A percentile compares a stretch with the other conserved stretches of the same genome.
phyloP scores from a whole-genome alignment of 2,797 vertebrate genomes.

The Sebastes umbrosus region DNA sequence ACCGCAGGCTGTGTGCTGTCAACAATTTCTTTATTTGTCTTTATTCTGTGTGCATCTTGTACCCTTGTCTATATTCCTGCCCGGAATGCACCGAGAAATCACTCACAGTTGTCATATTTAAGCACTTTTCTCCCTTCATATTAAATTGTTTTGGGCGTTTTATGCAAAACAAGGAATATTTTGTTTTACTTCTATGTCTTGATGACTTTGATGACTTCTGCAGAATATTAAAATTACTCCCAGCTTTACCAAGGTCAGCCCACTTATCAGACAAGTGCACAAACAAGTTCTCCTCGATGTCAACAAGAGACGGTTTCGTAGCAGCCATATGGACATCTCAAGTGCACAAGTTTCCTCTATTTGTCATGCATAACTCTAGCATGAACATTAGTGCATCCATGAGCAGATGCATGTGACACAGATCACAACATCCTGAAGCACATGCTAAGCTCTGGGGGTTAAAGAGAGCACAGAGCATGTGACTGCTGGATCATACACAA shows the following conservation, averaged over 20 bases:
- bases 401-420: constrained; percentile 59
- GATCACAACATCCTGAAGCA: constrained; percentile 50
- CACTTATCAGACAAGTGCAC: not conserved
- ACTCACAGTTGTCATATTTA: not conserved
- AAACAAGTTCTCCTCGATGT: not conserved
- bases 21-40: constrained; percentile 4
- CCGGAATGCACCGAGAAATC: not conserved
- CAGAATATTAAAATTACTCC: not conserved
- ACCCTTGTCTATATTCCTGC: not conserved
- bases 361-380: not conserved
- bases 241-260: not conserved
- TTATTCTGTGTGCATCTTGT: not conserved
- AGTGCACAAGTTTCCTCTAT: not conserved
- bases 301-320: not conserved
- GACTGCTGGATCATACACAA: constrained; percentile 26
- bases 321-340: not conserved
- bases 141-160: not conserved
- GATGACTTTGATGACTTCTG: not conserved
- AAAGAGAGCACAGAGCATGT: constrained; percentile 45
- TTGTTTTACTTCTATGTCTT: not conserved
- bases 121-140: not conserved
- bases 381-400: constrained; percentile 35
- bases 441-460: constrained; percentile 36
- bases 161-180: not conserved
- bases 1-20: not conserved